phyloP scores from a whole-genome alignment of 2,113 vertebrate species.

The Tetrax tetrax region DNA sequence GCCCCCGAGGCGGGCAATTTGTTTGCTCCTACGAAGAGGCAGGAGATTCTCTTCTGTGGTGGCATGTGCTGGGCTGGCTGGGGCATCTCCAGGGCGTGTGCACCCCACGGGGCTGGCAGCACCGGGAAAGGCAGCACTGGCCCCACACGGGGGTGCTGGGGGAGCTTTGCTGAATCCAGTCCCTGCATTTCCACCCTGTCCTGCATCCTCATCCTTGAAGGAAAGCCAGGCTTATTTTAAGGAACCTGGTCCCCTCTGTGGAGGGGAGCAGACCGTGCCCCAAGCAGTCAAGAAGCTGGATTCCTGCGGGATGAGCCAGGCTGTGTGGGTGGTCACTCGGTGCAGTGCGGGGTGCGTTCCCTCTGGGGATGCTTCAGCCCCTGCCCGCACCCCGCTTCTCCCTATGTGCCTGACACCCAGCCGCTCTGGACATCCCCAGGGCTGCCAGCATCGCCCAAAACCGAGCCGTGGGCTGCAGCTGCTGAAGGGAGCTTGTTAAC shows the following conservation, averaged over 20 bases:
- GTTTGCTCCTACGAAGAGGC: background rate
- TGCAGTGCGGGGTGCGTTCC: background rate
- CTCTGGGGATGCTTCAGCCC: background rate
- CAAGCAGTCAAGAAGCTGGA: background rate
- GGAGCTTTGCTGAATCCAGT: background rate
- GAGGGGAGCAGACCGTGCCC: rapidly evolving
- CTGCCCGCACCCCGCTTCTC: background rate
- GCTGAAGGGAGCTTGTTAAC: background rate
- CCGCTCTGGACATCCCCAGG: background rate
- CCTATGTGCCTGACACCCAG: background rate
- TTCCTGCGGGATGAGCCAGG: background rate
- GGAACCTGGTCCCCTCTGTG: background rate
- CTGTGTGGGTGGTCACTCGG: background rate
- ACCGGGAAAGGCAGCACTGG: background rate
- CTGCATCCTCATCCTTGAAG: background rate
- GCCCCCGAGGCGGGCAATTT: background rate
- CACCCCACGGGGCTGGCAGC: background rate
- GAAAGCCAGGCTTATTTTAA: background rate
- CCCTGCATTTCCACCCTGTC: background rate
- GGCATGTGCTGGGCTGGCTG: background rate
- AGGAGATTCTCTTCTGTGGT: background rate
- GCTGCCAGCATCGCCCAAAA: background rate
- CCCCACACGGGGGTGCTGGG: background rate
- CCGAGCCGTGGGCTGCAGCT: background rate
- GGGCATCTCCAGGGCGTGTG: too few relatives aligned